phyloP scores from a whole-genome alignment of 2,113 vertebrate species.

The Sigmodon hispidus region DNA sequence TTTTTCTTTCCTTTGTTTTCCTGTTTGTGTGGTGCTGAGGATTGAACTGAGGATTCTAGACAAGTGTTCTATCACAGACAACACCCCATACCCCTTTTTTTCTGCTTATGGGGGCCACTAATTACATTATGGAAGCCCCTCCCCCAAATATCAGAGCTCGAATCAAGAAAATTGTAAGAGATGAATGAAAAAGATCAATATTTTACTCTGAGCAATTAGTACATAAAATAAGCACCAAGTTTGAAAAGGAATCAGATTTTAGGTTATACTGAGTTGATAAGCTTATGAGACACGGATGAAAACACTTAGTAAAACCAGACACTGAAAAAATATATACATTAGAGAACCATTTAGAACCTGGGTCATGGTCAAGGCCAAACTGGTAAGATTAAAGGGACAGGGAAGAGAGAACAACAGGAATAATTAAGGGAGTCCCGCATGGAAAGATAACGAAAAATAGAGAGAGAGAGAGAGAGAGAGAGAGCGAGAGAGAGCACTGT shows the following conservation, averaged over 20 bases:
- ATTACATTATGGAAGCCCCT: not conserved
- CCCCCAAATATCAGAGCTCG: not conserved
- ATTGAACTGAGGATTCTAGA: not conserved
- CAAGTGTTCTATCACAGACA: too few species aligned
- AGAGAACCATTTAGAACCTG: not conserved
- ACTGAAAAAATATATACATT: not conserved
- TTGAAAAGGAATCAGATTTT: not conserved
- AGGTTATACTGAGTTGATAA: not conserved
- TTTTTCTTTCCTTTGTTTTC: not conserved
- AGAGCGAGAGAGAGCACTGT: not conserved
- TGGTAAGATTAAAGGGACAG: not conserved
- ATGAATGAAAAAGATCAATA: not conserved
- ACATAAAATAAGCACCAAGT: not conserved
- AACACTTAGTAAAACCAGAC: not conserved
- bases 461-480: too few species aligned
- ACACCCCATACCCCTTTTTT: not conserved
- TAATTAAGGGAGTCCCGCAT: not conserved
- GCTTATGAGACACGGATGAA: not conserved
- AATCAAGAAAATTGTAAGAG: not conserved
- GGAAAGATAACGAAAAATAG: not conserved
- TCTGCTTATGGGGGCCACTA: not conserved
- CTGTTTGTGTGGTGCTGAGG: not conserved
- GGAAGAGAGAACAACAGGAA: not conserved
- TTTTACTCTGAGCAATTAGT: not conserved
- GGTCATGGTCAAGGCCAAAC: not conserved